Base-by-base conservation (phyloP, 2,797 vertebrate genomes). In the Carcharodon carcharias region DNA sequence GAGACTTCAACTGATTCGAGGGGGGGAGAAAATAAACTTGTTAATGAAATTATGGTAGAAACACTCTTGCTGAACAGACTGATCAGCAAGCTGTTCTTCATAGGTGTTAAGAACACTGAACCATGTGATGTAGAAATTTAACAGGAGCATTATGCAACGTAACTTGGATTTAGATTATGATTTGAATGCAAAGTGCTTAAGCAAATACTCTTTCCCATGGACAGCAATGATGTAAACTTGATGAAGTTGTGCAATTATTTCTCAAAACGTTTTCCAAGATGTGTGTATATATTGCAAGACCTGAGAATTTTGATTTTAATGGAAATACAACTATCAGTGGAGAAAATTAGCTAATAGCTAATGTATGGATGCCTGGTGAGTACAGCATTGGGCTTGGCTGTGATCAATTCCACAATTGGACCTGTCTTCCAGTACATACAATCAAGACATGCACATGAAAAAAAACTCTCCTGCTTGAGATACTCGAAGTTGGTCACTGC, bases 91-190 rank as follows among this genome's bases (percentile, higher is more conserved):
- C 94, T 95, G 94, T 95, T 95, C 69, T 77, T 77, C 31, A 56
- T 95, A 95, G 69, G 94, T 77, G 94, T 77, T 73, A 77, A 95
- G 67, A 95, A 95, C 94, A 54, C 69, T 95, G 94, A 95, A 56
- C 94, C 94, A 95, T 77, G 54, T 56, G 94, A 95, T 77, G 8
- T 18, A 56, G 45, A 73, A 95, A 56, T 95, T 95, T 77, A 95
- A 54, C 71, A 77, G n/a, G 28, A 95, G 94, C 45, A 31, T 73
- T 69, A 50, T 69, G 94, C 26, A 95, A 95, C 69, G 63, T 95
- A 73, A 73, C 23, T 95, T 56, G 45, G 26, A 54, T 95, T 71
- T 77, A 56, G 31, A 71, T 95, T 73, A 23, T 50, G 16, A 94
- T 95, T 95, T 21, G 50, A 77, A 77, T 95, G 94, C 50, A 77